A percentile compares a stretch with the other conserved stretches of the same genome.
Conservation (phyloP, 2,888 invertebrate species). For the Drosophila diplacantha region DNA sequence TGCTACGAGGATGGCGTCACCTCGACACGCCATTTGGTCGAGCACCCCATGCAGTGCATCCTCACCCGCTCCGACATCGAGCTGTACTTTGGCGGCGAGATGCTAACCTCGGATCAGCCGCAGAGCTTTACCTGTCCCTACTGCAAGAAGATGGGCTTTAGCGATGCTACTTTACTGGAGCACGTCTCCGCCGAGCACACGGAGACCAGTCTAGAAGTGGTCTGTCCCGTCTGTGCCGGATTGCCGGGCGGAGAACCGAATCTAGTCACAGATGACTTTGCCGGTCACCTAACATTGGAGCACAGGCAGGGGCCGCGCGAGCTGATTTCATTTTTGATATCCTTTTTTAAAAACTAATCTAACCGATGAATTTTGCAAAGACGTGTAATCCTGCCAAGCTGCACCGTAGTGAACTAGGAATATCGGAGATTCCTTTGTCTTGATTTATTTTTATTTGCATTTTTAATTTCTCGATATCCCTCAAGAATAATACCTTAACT, state of each 20-base stretch:
- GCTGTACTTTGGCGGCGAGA: constrained; percentile 96
- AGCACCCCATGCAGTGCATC: constrained; percentile 99
- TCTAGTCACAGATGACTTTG: constrained; percentile 98
- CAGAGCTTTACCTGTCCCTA: constrained; percentile 98
- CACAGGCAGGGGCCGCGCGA: constrained; percentile 94
- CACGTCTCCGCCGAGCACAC: constrained; percentile 94
- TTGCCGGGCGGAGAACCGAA: constrained; percentile 98
- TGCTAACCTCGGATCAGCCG: constrained; percentile 92
- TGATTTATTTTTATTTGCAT: neutral
- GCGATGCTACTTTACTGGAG: constrained; percentile 93
- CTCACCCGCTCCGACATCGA: constrained; percentile 98
- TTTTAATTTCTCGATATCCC: too few relatives aligned
- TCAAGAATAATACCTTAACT: too few relatives aligned
- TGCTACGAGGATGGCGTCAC: constrained; percentile 96
- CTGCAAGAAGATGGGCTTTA: constrained; percentile 97
- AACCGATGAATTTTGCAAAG: neutral
- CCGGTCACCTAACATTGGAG: constrained; percentile 95
- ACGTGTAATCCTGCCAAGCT: neutral
- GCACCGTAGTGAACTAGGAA: neutral
- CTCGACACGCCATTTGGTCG: constrained; percentile 93
- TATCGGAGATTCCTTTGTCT: neutral
- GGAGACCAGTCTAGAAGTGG: constrained; percentile 95
- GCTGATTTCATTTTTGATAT: constrained; percentile 92
- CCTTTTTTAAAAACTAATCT: constrained; percentile 79
- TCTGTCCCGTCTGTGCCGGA: constrained; percentile 98